These are phyloP conservation scores for Odocoileus hemionus DNA, from an alignment of 2,113 vertebrate species.

Conservation along the genomic window DNA sequence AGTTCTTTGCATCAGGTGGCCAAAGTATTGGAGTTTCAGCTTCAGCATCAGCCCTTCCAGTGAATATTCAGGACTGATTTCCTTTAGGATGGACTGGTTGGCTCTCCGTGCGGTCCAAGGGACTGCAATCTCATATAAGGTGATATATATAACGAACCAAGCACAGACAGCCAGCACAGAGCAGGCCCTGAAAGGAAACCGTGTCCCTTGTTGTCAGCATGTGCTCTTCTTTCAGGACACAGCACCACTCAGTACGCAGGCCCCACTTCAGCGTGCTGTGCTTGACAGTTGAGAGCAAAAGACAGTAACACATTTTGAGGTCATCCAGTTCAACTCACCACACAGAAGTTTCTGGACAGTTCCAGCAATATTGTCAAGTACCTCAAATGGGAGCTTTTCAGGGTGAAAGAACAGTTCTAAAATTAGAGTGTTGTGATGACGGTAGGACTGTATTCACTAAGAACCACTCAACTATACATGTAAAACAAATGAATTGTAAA, in stretches of 20 bases:
- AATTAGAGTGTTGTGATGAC: not conserved
- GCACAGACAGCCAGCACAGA: not conserved
- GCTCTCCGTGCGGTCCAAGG: not conserved
- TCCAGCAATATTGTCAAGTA: not conserved
- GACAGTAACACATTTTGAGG: not conserved
- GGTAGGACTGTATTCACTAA: not conserved
- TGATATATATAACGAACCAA: not conserved
- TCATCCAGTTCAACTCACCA: not conserved
- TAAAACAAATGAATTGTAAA: not conserved
- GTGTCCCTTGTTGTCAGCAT: not conserved
- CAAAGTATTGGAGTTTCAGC: not conserved
- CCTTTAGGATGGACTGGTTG: not conserved
- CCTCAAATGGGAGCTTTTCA: not conserved
- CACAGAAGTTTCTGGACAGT: not conserved
- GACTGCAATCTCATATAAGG: not conserved
- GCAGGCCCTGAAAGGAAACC: not conserved
- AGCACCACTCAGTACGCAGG: not conserved
- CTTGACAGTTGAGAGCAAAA: not conserved
- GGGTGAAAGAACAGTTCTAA: not conserved
- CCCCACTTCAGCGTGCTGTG: not conserved
- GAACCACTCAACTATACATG: not conserved
- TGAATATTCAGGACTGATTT: not conserved
- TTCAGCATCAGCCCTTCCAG: not conserved
- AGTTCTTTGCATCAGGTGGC: not conserved
- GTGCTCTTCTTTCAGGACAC: not conserved